Conservation (phyloP, 1,140 invertebrate genomes). For the Elysia chlorotica region DNA sequence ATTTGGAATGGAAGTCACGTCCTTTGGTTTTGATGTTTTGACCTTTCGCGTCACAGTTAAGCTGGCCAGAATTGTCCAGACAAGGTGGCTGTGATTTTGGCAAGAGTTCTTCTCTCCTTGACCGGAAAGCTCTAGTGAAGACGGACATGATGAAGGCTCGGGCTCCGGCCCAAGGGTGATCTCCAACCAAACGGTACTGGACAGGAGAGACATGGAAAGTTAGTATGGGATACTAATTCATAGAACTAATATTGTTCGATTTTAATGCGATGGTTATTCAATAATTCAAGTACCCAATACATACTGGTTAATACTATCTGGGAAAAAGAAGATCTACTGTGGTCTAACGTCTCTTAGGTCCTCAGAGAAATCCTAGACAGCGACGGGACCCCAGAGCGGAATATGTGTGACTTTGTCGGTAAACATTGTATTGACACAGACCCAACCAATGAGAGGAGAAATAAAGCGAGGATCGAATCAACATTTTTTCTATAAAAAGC, state of each 20-base stretch:
- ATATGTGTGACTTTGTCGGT: too few species aligned
- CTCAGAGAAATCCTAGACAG: background rate
- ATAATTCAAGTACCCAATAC: background rate
- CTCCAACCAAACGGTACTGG: conserved; percentile 11
- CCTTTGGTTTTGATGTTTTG: background rate
- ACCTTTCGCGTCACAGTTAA: background rate
- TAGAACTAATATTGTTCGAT: background rate
- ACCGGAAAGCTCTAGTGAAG: background rate
- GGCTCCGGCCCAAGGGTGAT: background rate
- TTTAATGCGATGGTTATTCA: background rate
- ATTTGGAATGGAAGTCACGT: background rate
- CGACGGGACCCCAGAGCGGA: background rate
- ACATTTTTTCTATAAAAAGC: too few species aligned
- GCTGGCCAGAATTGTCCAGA: background rate
- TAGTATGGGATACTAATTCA: background rate
- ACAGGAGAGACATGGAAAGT: background rate
- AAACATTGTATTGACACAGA: too few species aligned
- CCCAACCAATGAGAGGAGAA: too few species aligned
- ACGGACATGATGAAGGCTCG: background rate
- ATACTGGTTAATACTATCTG: background rate
- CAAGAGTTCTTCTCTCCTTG: background rate
- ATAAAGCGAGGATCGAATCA: too few species aligned
- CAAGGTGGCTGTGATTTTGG: background rate
- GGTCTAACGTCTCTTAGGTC: background rate
- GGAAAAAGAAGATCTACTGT: background rate